Conservation (phyloP, 1,140 invertebrate species). For the Pinna nobilis region DNA sequence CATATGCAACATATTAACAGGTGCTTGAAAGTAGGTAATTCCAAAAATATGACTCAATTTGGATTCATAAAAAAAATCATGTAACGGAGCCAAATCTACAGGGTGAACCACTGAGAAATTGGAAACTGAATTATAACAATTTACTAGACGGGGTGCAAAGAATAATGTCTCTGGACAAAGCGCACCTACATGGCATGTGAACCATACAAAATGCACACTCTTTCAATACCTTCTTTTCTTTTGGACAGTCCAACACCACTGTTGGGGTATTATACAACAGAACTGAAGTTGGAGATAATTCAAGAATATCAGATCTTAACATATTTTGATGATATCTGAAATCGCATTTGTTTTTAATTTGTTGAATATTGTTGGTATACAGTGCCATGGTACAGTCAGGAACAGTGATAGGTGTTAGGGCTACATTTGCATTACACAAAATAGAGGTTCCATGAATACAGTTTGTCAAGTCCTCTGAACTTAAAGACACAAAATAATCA, state of each 20-base stretch:
- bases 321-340: slow-evolving; percentile 14
- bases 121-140: slow-evolving; percentile 1
- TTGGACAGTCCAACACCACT: background rate
- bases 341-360: slow-evolving; percentile 1
- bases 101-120: slow-evolving; percentile 3
- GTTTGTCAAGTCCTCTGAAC: background rate
- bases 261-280: slow-evolving; percentile 1
- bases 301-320: slow-evolving; percentile 16
- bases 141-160: background rate
- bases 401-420: slow-evolving; percentile 1
- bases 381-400: background rate
- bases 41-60: slow-evolving; percentile 5
- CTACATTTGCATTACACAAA: background rate
- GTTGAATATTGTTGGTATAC: slow-evolving; percentile 5
- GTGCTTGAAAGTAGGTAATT: slow-evolving; percentile 6
- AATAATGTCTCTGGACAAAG: background rate
- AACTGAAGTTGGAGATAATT: slow-evolving; percentile 6
- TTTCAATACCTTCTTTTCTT: background rate
- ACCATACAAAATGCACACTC: slow-evolving; percentile 14
- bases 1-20: slow-evolving; percentile 1
- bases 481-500: slow-evolving; percentile 3
- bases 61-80: slow-evolving; percentile 19
- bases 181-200: slow-evolving; percentile 15
- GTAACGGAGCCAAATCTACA: slow-evolving; percentile 28
- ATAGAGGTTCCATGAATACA: background rate